Percentiles rank a stretch among this genome's conserved stretches.
Evolutionary conservation across 1,140 invertebrate genomes (phyloP).

Genomic region (Sarcophaga bullata): DNA sequence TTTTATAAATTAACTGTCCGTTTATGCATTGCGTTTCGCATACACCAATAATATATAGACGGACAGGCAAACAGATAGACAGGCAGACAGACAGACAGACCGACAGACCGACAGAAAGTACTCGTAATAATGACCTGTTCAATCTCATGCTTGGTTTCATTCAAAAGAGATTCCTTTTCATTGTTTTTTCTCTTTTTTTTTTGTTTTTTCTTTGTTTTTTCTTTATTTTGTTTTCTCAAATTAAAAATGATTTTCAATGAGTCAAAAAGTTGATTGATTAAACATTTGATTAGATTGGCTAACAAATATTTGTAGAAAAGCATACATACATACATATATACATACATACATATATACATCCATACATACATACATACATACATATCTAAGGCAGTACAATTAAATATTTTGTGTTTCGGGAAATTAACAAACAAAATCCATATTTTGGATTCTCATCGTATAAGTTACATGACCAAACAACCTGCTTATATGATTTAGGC

Average conservation of each 20-base stretch:
- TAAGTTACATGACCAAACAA: too few species aligned
- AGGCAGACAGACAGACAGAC: neutral
- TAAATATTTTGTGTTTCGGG: too few species aligned
- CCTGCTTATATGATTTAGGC: too few species aligned
- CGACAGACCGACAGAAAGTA: neutral
- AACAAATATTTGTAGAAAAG: neutral
- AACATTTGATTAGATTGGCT: neutral
- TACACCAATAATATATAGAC: neutral
- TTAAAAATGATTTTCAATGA: neutral
- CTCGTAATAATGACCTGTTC: conserved; percentile 21
- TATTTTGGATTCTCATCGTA: too few species aligned
- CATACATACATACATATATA: too few species aligned
- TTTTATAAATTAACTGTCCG: conserved; percentile 8
- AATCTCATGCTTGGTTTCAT: conserved; percentile 16
- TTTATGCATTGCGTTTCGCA: neutral
- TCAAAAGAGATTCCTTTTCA: too few species aligned
- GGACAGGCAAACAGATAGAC: neutral
- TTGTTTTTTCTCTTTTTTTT: neutral
- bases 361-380: too few species aligned
- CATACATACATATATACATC: too few species aligned
- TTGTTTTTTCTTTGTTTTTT: neutral
- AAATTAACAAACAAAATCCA: too few species aligned
- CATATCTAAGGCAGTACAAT: too few species aligned
- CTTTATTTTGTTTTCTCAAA: neutral
- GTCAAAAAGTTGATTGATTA: neutral